Percentiles rank a stretch among this genome's conserved stretches.
These are phyloP conservation scores for Philaethria dido DNA, from an alignment of 2,888 invertebrate genomes.

Conservation along the genomic window DNA sequence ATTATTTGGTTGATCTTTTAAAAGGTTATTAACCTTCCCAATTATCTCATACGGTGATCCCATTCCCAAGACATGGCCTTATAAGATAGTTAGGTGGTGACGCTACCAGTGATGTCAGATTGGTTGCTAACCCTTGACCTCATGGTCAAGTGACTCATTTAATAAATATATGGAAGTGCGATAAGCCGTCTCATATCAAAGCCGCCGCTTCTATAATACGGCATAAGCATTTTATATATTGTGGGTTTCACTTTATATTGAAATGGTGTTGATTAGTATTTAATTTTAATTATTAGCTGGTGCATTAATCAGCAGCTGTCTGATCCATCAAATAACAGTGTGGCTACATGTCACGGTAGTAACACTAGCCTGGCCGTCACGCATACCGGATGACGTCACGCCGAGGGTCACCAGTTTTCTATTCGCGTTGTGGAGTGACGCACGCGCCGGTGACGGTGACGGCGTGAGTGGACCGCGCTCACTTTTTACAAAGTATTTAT, in stretches of 20 bases:
- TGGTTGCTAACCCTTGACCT: conserved; percentile 46
- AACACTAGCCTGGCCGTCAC: conserved; percentile 66
- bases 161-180: conserved; percentile 31
- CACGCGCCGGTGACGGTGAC: conserved; percentile 76
- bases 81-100: conserved; percentile 41
- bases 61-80: conserved; percentile 39
- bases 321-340: conserved; percentile 10
- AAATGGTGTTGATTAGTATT: neutral
- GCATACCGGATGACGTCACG: conserved; percentile 63
- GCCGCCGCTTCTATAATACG: neutral
- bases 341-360: conserved; percentile 44
- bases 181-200: conserved; percentile 19
- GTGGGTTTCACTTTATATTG: neutral
- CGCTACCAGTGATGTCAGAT: conserved; percentile 46
- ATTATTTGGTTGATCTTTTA: conserved; percentile 13
- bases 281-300: neutral
- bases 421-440: conserved; percentile 77
- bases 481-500: conserved; percentile 56
- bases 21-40: conserved; percentile 33
- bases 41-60: conserved; percentile 37
- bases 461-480: conserved; percentile 53
- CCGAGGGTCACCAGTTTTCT: conserved; percentile 77
- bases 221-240: neutral
- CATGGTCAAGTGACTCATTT: conserved; percentile 45
- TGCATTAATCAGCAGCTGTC: conserved; percentile 14